A percentile compares a stretch with the other conserved stretches of the same genome.
phyloP scores from a whole-genome alignment of 2,888 invertebrate species.

The Acholoe squamosa region DNA sequence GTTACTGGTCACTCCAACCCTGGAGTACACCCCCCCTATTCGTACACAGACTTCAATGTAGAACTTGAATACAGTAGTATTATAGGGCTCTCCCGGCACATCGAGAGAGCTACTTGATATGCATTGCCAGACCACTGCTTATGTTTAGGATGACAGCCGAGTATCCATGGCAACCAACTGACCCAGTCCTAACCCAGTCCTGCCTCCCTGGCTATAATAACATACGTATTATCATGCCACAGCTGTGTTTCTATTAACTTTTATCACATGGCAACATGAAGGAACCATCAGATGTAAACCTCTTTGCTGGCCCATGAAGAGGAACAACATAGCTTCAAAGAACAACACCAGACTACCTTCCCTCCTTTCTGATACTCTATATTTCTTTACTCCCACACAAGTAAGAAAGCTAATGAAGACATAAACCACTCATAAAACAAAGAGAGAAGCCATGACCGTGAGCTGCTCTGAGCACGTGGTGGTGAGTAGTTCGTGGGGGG shows the following conservation, averaged over 20 bases:
- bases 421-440: constrained; percentile 21
- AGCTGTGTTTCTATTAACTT: not conserved
- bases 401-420: constrained; percentile 2
- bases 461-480: not conserved
- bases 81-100: not conserved
- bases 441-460: not conserved
- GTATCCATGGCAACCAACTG: constrained; percentile 45
- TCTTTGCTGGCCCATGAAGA: too few relatives aligned
- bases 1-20: constrained; percentile 7
- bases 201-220: not conserved
- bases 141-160: not conserved
- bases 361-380: not conserved
- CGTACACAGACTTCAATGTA: too few relatives aligned
- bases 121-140: not conserved
- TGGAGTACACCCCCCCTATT: not conserved
- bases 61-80: not conserved
- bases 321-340: too few relatives aligned
- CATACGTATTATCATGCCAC: not conserved
- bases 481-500: constrained; percentile 20
- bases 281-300: too few relatives aligned
- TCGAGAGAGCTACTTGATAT: not conserved
- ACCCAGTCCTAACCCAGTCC: not conserved
- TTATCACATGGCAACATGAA: too few relatives aligned
- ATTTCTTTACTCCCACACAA: not conserved
- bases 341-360: too few relatives aligned